Conservation (phyloP, 2,888 invertebrate species). For the Pimpla rufipes region DNA sequence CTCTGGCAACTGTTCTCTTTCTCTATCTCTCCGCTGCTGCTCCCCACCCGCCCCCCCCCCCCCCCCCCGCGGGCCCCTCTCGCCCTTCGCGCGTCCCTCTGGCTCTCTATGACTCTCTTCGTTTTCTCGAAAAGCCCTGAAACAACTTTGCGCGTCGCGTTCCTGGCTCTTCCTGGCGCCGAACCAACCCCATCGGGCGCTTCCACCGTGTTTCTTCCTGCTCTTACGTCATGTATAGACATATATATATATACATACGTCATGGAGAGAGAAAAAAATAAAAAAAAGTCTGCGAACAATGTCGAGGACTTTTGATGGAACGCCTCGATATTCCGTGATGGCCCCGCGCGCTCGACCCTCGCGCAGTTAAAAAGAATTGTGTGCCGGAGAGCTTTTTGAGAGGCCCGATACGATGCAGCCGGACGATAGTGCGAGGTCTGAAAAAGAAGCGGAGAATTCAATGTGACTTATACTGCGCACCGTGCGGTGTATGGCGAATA, state of each 20-base stretch:
- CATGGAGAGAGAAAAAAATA: neutral
- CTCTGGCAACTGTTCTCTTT: slow-evolving; percentile 12
- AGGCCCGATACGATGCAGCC: slow-evolving; percentile 11
- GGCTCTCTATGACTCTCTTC: slow-evolving; percentile 30
- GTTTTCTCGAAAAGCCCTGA: slow-evolving; percentile 56
- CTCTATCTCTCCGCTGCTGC: slow-evolving; percentile 4
- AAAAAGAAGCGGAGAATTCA: slow-evolving; percentile 32
- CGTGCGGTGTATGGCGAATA: neutral
- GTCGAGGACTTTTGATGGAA: slow-evolving; percentile 44
- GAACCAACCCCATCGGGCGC: slow-evolving; percentile 63
- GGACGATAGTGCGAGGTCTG: slow-evolving; percentile 22
- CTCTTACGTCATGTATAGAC: neutral
- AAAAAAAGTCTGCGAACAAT: slow-evolving; percentile 7
- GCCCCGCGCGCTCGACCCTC: neutral
- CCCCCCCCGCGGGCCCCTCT: slow-evolving; percentile 43
- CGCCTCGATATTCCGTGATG: slow-evolving; percentile 16
- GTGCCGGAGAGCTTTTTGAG: slow-evolving; percentile 14
- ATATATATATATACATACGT: neutral
- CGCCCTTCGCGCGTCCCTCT: slow-evolving; percentile 24
- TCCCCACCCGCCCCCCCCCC: slow-evolving; percentile 27
- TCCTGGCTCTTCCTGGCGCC: slow-evolving; percentile 36
- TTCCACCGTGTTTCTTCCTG: slow-evolving; percentile 41
- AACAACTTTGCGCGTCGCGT: slow-evolving; percentile 58
- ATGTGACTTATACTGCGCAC: slow-evolving; percentile 27
- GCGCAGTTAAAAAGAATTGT: slow-evolving; percentile 20